Conservation (phyloP, 2,113 vertebrate species). For the Nesospiza acunhae region DNA sequence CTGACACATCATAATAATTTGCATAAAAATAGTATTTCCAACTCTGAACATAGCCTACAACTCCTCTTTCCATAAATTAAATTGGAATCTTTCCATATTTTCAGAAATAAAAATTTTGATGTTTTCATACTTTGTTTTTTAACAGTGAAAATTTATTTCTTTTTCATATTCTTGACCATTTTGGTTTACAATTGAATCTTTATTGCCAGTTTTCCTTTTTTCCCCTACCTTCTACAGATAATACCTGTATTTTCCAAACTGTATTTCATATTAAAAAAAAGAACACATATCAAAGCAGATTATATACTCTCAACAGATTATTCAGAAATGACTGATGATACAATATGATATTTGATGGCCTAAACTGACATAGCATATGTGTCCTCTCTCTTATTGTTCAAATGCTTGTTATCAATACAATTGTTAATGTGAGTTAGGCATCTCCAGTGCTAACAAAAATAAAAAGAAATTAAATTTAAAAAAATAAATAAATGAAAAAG, state of each 20-base stretch:
- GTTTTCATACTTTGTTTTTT: neutral
- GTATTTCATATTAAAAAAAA: neutral
- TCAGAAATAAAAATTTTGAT: neutral
- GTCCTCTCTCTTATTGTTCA: neutral
- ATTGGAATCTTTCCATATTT: neutral
- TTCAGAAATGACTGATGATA: neutral
- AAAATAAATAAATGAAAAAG: too few species aligned
- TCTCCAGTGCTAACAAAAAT: neutral
- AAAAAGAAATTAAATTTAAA: neutral
- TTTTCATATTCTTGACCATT: neutral
- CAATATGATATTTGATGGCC: neutral
- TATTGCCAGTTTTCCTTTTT: neutral
- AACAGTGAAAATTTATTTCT: neutral
- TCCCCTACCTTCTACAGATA: neutral
- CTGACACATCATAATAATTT: neutral
- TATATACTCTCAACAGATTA: neutral
- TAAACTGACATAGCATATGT: neutral
- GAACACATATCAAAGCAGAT: neutral
- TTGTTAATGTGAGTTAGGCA: neutral
- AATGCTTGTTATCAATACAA: neutral
- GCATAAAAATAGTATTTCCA: neutral
- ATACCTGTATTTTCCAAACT: neutral
- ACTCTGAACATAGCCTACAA: neutral
- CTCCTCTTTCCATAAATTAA: neutral
- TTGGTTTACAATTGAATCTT: fast-evolving